Evolutionary conservation across 1,140 invertebrate genomes (phyloP).

Genomic region (Campoletis sonorensis): DNA sequence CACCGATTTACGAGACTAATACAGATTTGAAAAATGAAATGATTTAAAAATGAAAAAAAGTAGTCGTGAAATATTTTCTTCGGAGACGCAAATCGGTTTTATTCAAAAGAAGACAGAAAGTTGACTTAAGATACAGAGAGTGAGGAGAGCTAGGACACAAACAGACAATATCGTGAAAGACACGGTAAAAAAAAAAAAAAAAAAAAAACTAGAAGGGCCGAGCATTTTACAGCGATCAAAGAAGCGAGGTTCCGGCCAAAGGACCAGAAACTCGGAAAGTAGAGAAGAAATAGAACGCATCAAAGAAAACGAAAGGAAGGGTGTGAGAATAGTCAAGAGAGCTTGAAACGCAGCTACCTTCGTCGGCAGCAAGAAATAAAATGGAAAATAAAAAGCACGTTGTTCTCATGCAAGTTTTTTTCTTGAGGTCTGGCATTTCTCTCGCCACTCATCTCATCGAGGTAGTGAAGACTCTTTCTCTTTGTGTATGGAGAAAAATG

Average conservation of each 20-base stretch:
- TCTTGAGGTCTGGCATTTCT: not conserved
- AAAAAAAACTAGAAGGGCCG: not conserved
- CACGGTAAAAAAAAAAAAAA: not conserved
- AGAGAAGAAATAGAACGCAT: not conserved
- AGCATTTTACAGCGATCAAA: not conserved
- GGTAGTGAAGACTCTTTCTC: too few relatives aligned
- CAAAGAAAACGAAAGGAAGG: not conserved
- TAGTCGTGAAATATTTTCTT: too few relatives aligned
- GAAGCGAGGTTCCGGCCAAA: not conserved
- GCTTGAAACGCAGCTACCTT: not conserved
- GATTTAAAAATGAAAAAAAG: too few relatives aligned
- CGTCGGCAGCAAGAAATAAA: not conserved
- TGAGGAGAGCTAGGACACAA: not conserved
- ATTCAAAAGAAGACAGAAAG: too few relatives aligned
- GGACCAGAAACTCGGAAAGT: not conserved
- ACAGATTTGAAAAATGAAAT: too few relatives aligned
- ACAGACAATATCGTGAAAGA: not conserved
- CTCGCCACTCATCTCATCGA: not conserved
- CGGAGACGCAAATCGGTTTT: too few relatives aligned
- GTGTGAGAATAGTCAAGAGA: conserved; percentile 13
- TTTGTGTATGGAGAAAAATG: too few relatives aligned
- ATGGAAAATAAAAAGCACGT: not conserved
- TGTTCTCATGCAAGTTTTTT: not conserved
- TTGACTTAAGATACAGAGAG: not conserved
- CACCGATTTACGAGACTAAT: too few relatives aligned